A percentile compares a stretch with the other conserved stretches of the same genome.
Conservation (phyloP, 2,888 invertebrate species). For the Ophion slaviceki region DNA sequence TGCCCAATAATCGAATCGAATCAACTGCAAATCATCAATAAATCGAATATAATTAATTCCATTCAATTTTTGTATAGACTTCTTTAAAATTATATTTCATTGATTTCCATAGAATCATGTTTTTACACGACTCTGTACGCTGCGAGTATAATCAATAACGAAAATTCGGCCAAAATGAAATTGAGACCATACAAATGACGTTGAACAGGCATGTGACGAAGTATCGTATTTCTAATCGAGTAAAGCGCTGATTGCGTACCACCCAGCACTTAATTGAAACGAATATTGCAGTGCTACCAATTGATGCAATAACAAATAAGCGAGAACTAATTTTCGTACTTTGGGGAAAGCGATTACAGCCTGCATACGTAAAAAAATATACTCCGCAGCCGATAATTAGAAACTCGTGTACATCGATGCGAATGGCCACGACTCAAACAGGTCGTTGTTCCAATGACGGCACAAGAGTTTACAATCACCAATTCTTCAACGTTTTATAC, state of each 20-base stretch:
- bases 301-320: background rate
- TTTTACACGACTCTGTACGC: background rate
- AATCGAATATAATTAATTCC: background rate
- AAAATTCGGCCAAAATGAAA: background rate
- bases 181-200: background rate
- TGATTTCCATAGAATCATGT: background rate
- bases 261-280: background rate
- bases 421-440: background rate
- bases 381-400: background rate
- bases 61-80: background rate
- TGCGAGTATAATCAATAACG: background rate
- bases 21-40: background rate
- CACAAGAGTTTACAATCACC: background rate
- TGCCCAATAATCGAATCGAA: too few relatives aligned
- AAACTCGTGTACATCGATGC: background rate
- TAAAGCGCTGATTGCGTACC: background rate
- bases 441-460: conserved; percentile 10
- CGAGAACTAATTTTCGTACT: background rate
- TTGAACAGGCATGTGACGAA: background rate
- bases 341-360: background rate
- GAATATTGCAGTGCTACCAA: background rate
- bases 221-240: background rate
- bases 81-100: background rate
- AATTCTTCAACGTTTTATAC: background rate
- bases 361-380: background rate